Evolutionary conservation across 2,888 invertebrate species (phyloP), one percentile per base, ranked within the genome.

Genomic region (Mimumesa dahlbomi): DNA sequence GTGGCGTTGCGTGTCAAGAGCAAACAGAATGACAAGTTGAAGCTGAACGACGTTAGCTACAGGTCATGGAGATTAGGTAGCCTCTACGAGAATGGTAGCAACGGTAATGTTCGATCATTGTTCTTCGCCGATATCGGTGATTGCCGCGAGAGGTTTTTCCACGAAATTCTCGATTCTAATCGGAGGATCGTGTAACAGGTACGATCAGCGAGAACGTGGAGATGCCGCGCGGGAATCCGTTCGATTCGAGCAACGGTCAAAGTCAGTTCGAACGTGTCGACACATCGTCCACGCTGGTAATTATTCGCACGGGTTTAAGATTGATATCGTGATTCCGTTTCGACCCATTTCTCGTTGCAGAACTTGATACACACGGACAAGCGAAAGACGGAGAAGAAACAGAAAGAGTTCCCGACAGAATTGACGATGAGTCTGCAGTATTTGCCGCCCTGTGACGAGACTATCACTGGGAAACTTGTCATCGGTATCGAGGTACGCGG

Each of bases 21-120:
- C 36, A 57, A 46, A 19, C 42, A 36, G 14, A 86, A 84, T 58
- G 86, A 87, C 13, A 86, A 85, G 68, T 65, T 84, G 6, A 88
- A 87, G 68, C 77, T 87, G 50, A 85, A 82, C 45, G 88, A 89
- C 45, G 84, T 89, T 31, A 89, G 88, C 73, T 89, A 89, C 69
- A 84, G 88, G 69, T 89, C 89, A 18, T 89, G 89, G 89, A 82
- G 89, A 71, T 65, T 88, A 31, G 88, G 87, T 7, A 89, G 89
- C 67, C 80, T 89, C n/a, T 89, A 89, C 63, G 87, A 88, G 53
- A 82, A 85, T 64, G 84, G 85, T 42, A 82, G 76, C 21, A 83
- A 82, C 54, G 84, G 82, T 82, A 78, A 21, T 6, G 16, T 31
- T n/a, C n/a, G n/a, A n/a, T n/a, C n/a, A n/a, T n/a, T n/a, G n/a